Evolutionary conservation across 2,888 invertebrate species (phyloP).

Genomic region (Cephalotes varians): DNA sequence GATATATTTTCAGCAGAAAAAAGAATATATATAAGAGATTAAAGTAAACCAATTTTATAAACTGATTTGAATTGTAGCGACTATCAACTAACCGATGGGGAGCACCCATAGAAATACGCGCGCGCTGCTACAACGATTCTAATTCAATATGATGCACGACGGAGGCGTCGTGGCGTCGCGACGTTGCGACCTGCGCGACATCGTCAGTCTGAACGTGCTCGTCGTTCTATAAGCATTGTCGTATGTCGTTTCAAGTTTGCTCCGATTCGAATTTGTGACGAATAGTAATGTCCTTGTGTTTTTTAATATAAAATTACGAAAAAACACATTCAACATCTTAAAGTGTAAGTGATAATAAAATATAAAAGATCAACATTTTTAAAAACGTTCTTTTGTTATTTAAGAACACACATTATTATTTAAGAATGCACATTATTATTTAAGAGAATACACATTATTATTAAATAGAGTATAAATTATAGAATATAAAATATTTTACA

Average conservation of each 20-base stretch:
- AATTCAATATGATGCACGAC: constrained; percentile 13
- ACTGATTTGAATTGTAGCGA: neutral
- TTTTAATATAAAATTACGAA: constrained; percentile 8
- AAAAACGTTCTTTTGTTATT: neutral
- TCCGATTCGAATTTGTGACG: neutral
- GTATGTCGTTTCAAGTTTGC: constrained; percentile 29
- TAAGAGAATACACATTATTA: too few species aligned
- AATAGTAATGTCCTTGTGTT: constrained; percentile 7
- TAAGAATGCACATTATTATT: too few species aligned
- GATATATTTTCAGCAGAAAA: too few species aligned
- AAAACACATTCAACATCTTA: neutral
- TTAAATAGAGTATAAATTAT: too few species aligned
- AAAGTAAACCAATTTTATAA: neutral
- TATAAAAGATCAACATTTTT: neutral
- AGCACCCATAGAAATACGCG: neutral
- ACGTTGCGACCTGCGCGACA: constrained; percentile 43
- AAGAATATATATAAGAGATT: too few species aligned
- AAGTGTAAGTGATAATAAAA: constrained; percentile 9
- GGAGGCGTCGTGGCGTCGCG: constrained; percentile 45
- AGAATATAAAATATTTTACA: neutral
- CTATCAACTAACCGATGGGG: neutral
- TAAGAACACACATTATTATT: too few species aligned
- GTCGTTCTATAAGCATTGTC: constrained; percentile 48
- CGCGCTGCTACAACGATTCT: constrained; percentile 5
- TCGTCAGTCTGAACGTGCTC: constrained; percentile 63